Conservation (phyloP, 2,113 vertebrate genomes). For the Dendropsophus ebraccatus region DNA sequence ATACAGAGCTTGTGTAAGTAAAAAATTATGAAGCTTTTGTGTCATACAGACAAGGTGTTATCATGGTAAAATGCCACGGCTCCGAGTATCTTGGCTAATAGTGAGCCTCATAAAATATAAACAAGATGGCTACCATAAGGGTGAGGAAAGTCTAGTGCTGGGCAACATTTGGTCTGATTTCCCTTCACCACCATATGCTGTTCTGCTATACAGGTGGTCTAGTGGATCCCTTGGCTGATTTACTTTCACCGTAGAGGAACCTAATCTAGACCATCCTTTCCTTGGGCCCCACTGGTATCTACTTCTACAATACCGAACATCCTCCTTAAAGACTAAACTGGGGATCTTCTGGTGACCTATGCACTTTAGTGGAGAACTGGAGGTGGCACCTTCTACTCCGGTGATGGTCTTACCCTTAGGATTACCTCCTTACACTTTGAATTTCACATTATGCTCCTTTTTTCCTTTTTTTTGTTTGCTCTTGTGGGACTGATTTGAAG, state of each 20-base stretch:
- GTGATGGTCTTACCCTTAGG: neutral
- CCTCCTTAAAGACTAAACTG: neutral
- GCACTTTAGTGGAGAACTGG: neutral
- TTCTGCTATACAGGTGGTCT: neutral
- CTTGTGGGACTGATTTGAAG: slow-evolving; percentile 83
- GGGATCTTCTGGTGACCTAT: neutral
- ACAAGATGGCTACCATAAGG: neutral
- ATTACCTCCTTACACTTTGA: slow-evolving; percentile 63
- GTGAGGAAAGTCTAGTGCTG: neutral
- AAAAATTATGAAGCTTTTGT: neutral
- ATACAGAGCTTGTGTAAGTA: slow-evolving; percentile 79
- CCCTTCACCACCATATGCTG: neutral
- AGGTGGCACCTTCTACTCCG: neutral
- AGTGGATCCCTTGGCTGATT: neutral
- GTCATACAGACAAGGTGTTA: neutral
- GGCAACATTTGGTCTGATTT: neutral
- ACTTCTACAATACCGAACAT: neutral
- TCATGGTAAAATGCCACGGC: neutral
- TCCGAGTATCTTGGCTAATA: neutral
- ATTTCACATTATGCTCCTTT: slow-evolving; percentile 72
- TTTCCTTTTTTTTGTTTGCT: slow-evolving; percentile 75
- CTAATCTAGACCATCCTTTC: neutral
- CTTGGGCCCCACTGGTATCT: neutral
- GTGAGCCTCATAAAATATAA: neutral
- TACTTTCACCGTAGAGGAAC: neutral